Evolutionary conservation across 2,888 invertebrate genomes (phyloP), one percentile per base, ranked within the genome.

Genomic region (Crioceris asparagi): DNA sequence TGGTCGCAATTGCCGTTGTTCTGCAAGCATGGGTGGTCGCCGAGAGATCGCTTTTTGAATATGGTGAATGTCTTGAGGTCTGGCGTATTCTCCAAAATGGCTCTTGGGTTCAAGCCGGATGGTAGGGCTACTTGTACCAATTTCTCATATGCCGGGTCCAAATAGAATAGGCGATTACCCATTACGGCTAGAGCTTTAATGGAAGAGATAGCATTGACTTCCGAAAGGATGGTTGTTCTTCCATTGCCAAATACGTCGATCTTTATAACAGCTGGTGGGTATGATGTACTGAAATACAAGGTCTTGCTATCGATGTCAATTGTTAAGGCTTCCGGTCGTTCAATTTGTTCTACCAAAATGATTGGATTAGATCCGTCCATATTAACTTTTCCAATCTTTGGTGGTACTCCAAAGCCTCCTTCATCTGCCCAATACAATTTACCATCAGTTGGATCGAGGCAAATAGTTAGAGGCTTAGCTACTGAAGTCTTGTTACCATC

Each of bases 351-450:
- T 1, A 80, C 71, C 0, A 96, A 62, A 3, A 90, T 74, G 0
- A 77, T 62, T 0, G 92, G 71, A 51, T 82, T 79, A 10, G 77
- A 74, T 1, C 98, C 97, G 59, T 94, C 93, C 90, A 98, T 91
- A 57, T 90, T 86, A 1, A 88, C 90, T 51, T 80, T 83, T 0
- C 79, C 87, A 18, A 97, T 81, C 64, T 96, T 96, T 0, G 82
- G 73, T 0, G 88, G 86, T 0, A 92, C 85, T 2, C 88, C 90
- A 42, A 71, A 80, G 6, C 91, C 92, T 7, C 97, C 97, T 48
- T 88, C 86, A 57, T 98, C 98, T 7, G 93, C 75, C 97, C 97
- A 98, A 67, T 90, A 98, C 17, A 94, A 65, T 66, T 84, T 83
- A 70, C 97, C 97, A 52, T 87, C 85, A n/a, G 77, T 75, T 0